These are phyloP conservation scores for Galago senegalensis DNA, from an alignment of 2,797 vertebrate species.

Conservation along the genomic window DNA sequence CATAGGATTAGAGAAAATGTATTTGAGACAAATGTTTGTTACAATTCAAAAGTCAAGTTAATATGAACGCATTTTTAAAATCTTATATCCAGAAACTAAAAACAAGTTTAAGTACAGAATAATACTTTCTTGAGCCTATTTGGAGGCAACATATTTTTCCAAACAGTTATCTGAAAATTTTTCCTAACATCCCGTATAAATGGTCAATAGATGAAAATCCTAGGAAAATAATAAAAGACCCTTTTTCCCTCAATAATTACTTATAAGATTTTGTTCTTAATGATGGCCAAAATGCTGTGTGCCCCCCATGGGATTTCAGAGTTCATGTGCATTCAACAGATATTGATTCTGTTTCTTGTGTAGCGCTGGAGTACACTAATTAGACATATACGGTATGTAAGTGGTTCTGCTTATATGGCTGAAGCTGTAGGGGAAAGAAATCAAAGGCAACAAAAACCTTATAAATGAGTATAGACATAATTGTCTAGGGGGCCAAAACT, in stretches of 20 bases:
- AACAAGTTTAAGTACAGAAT: neutral
- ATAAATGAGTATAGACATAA: neutral
- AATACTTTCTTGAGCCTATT: neutral
- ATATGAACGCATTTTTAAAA: neutral
- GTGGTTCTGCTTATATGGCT: neutral
- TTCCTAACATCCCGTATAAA: neutral
- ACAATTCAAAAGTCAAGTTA: slow-evolving; percentile 31
- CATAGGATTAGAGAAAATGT: neutral
- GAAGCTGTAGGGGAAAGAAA: neutral
- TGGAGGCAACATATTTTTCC: neutral
- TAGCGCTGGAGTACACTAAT: neutral
- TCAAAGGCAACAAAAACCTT: neutral
- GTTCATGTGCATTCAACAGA: neutral
- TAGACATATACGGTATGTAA: neutral
- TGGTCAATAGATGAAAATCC: neutral
- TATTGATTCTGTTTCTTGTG: neutral
- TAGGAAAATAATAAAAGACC: neutral
- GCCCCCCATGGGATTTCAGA: neutral
- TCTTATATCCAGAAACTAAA: neutral
- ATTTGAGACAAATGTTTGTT: neutral
- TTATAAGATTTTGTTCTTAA: neutral
- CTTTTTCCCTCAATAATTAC: neutral
- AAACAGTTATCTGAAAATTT: neutral
- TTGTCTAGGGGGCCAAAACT: neutral
- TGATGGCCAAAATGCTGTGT: neutral